phyloP scores from a whole-genome alignment of 2,113 vertebrate species.

The Dendrocopos noguchii region DNA sequence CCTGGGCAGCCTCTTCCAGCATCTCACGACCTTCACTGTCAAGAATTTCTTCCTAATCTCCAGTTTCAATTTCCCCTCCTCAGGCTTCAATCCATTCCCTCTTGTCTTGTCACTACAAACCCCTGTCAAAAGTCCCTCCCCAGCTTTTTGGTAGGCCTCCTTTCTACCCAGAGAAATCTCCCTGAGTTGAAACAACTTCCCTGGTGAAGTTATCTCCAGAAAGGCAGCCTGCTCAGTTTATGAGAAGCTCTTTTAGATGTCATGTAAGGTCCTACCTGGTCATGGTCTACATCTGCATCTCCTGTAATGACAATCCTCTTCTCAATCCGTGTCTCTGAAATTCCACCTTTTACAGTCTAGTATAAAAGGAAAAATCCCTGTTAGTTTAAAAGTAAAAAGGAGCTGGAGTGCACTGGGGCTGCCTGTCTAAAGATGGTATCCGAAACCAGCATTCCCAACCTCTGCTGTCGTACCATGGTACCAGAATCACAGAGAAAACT shows the following conservation, averaged over 20 bases:
- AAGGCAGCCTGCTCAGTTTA: neutral
- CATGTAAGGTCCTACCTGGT: slow-evolving; percentile 84
- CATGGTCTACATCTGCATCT: slow-evolving; percentile 95
- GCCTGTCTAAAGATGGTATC: neutral
- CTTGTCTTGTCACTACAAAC: no score
- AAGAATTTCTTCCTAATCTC: no score
- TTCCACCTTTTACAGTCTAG: slow-evolving; percentile 96
- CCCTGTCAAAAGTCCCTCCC: no score
- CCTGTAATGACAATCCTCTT: slow-evolving; percentile 98
- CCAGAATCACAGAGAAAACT: neutral
- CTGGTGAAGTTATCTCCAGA: neutral
- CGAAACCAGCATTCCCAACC: neutral
- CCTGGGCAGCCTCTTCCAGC: no score
- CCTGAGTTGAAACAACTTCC: neutral
- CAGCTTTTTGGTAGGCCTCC: neutral
- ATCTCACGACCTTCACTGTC: no score
- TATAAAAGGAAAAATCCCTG: neutral
- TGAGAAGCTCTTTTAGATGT: neutral
- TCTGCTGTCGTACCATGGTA: rapidly evolving
- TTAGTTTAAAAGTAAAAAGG: neutral
- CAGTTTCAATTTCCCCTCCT: no score
- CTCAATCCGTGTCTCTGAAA: slow-evolving; percentile 97
- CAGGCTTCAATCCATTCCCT: no score
- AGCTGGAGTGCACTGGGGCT: neutral
- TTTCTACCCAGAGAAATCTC: neutral